phyloP scores from a whole-genome alignment of 2,797 vertebrate species.

The Pangasius mekongensis region DNA sequence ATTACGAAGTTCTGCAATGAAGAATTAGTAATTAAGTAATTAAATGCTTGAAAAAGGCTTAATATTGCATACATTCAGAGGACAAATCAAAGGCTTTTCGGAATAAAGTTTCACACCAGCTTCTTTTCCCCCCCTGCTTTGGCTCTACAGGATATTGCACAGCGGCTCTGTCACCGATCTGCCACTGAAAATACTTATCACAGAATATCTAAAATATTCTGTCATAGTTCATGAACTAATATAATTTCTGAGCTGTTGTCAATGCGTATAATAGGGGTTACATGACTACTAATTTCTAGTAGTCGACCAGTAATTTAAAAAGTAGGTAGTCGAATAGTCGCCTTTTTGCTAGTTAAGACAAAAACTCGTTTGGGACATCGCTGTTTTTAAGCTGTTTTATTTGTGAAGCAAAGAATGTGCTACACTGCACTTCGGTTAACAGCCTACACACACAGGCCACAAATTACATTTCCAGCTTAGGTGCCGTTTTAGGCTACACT shows the following conservation, averaged over 20 bases:
- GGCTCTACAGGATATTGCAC: background rate
- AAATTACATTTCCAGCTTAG: slow-evolving; percentile 12
- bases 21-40: background rate
- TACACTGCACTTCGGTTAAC: background rate
- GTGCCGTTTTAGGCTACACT: background rate
- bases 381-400: background rate
- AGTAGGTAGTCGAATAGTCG: background rate
- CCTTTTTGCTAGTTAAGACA: background rate
- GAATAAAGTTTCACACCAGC: background rate
- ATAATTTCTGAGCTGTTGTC: background rate
- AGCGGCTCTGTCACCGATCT: background rate
- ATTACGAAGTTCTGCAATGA: background rate
- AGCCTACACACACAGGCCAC: slow-evolving; percentile 2
- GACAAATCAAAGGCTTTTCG: background rate
- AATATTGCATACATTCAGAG: background rate
- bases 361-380: background rate
- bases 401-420: background rate
- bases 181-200: background rate
- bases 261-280: background rate
- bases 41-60: background rate
- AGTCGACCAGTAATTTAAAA: background rate
- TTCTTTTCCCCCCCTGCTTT: background rate
- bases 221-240: background rate
- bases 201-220: background rate
- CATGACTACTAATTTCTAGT: background rate